Percentiles rank a stretch among this genome's conserved stretches.
Conservation (phyloP, 2,113 vertebrate genomes). For the Platycercus adscitus region DNA sequence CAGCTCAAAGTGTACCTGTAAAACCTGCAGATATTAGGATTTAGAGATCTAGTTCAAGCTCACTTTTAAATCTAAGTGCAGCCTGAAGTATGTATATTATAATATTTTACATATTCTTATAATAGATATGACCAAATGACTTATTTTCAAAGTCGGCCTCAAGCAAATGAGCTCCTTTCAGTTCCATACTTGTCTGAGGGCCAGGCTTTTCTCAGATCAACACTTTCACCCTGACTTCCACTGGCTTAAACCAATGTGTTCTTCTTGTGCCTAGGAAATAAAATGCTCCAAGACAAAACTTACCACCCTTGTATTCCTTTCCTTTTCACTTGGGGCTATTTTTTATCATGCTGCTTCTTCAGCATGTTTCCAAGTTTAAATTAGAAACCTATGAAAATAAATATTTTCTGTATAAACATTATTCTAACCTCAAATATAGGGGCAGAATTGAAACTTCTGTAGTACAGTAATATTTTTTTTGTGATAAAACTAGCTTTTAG, state of each 20-base stretch:
- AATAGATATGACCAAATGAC: neutral
- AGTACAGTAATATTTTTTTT: constrained; percentile 36
- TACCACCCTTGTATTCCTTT: neutral
- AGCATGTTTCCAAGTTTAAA: neutral
- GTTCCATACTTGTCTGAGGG: neutral
- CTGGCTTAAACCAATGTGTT: neutral
- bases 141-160: neutral
- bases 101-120: neutral
- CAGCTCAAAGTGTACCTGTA: neutral
- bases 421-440: neutral
- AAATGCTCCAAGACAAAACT: constrained; percentile 27
- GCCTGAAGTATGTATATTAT: neutral
- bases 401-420: constrained; percentile 5
- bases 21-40: neutral
- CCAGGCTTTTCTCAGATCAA: neutral
- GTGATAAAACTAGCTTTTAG: neutral
- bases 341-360: neutral
- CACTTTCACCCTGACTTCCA: neutral
- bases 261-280: neutral
- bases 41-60: neutral
- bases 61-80: neutral
- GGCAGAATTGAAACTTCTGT: constrained; percentile 3
- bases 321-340: neutral
- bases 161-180: neutral
- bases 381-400: constrained; percentile 34